A percentile compares a stretch with the other conserved stretches of the same genome.
Evolutionary conservation across 2,113 vertebrate species (phyloP).

Genomic region (Xyliphius kryptos): DNA sequence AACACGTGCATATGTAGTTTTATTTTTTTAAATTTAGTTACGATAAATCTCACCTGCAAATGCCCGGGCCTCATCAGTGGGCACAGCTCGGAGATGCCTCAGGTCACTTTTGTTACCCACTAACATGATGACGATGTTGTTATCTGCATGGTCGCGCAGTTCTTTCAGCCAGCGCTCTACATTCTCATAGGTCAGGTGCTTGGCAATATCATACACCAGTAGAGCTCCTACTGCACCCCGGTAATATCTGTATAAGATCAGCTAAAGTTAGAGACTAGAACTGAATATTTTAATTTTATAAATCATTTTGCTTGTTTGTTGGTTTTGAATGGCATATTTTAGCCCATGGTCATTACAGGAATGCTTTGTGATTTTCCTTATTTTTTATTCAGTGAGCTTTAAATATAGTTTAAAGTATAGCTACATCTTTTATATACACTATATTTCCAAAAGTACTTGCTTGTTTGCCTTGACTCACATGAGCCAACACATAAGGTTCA

Average conservation of each 20-base stretch:
- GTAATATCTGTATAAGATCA: conserved; percentile 72
- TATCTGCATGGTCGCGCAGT: conserved; percentile 91
- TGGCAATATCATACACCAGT: conserved; percentile 93
- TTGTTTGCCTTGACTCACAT: too few relatives aligned
- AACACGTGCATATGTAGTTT: too few relatives aligned
- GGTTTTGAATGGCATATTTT: too few relatives aligned
- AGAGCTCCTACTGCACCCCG: conserved; percentile 86
- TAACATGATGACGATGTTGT: conserved; percentile 96
- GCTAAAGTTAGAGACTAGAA: background rate
- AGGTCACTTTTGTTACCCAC: conserved; percentile 96
- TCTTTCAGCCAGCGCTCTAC: conserved; percentile 97
- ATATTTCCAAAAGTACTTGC: too few relatives aligned
- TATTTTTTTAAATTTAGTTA: background rate
- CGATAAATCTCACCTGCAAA: conserved; percentile 71
- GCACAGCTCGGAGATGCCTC: conserved; percentile 86
- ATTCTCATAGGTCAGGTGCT: conserved; percentile 92
- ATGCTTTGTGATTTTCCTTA: too few relatives aligned
- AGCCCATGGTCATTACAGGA: too few relatives aligned
- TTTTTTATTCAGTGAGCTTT: too few relatives aligned
- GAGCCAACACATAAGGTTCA: too few relatives aligned
- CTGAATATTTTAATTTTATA: too few relatives aligned
- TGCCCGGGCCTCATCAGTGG: conserved; percentile 87
- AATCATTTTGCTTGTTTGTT: too few relatives aligned
- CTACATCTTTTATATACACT: too few relatives aligned
- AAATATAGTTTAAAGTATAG: too few relatives aligned